A percentile compares a stretch with the other conserved stretches of the same genome.
Conservation (phyloP, 2,797 vertebrate genomes). For the Catharus ustulatus region DNA sequence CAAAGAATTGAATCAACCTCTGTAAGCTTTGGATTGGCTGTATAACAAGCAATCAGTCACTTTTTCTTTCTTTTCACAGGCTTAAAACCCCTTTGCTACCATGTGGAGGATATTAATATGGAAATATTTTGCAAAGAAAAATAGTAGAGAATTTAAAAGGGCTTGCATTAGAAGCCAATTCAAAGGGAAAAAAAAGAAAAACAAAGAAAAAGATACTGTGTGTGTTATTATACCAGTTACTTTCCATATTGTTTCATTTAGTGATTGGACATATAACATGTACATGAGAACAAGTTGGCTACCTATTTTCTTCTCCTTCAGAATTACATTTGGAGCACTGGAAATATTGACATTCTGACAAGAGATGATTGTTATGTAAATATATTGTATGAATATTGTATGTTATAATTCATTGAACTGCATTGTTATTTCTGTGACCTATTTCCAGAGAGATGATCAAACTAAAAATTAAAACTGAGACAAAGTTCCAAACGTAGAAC, state of each 20-base stretch:
- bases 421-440: background rate
- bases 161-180: background rate
- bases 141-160: background rate
- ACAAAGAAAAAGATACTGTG: background rate
- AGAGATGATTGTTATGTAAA: background rate
- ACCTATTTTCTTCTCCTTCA: background rate
- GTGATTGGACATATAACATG: background rate
- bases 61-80: background rate
- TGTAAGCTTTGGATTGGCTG: background rate
- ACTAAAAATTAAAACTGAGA: background rate
- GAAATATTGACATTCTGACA: background rate
- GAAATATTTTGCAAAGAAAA: constrained; percentile 7
- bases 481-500: background rate
- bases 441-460: background rate
- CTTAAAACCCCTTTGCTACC: background rate
- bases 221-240: background rate
- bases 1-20: background rate
- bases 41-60: background rate
- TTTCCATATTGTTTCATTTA: background rate
- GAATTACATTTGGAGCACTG: background rate
- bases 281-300: background rate
- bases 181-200: background rate
- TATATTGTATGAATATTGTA: background rate
- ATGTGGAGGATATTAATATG: background rate
- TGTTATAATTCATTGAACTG: background rate